Conservation (phyloP, 2,113 vertebrate genomes). For the Leucoraja erinaceus region DNA sequence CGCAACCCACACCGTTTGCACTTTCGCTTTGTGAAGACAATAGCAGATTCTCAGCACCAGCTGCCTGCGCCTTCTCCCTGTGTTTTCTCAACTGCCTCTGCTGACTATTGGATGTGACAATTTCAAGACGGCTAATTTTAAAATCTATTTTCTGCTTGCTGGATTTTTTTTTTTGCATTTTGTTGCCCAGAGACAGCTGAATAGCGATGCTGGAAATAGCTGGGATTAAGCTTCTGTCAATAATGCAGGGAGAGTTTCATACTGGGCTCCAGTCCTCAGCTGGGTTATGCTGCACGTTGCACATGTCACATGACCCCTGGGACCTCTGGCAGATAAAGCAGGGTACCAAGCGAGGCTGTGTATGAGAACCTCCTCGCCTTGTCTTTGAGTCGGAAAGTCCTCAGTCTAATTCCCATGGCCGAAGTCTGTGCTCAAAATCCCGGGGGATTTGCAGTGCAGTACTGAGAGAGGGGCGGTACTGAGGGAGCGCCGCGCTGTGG, state of each 20-base stretch:
- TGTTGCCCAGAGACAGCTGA: background rate
- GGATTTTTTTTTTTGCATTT: background rate
- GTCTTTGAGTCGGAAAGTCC: background rate
- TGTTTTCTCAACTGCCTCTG: background rate
- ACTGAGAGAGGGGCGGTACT: no score
- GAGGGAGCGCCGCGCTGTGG: background rate
- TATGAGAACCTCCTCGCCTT: no score
- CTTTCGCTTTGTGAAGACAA: background rate
- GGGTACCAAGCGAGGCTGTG: background rate
- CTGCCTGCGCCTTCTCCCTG: no score
- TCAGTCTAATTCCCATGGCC: background rate
- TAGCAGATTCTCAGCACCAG: background rate
- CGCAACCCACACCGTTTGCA: no score
- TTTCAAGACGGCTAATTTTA: slow-evolving; percentile 14
- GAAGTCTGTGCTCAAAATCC: background rate
- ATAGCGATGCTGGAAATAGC: background rate
- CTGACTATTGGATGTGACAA: background rate
- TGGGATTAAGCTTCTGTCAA: background rate
- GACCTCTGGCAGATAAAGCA: background rate
- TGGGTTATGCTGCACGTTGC: background rate
- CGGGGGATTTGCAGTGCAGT: background rate
- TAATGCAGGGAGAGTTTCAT: background rate
- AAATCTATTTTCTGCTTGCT: slow-evolving; percentile 23
- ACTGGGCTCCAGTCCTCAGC: no score
- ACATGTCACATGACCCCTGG: background rate